phyloP scores from a whole-genome alignment of 1,140 invertebrate genomes.

The Pseudomyrmex concolor region DNA sequence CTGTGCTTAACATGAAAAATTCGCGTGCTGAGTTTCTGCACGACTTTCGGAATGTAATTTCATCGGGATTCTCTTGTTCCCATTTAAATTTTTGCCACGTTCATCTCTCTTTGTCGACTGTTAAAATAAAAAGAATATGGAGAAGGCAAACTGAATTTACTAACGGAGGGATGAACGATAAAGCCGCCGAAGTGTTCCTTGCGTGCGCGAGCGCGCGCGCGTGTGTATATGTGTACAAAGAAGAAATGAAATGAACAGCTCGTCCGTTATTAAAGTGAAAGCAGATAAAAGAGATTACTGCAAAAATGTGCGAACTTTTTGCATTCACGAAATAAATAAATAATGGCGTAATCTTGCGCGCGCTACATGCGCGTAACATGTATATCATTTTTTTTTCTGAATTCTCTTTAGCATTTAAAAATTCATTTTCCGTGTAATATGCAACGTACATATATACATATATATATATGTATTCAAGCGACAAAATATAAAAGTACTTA shows the following conservation, averaged over 20 bases:
- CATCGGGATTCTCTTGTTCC: constrained; percentile 21
- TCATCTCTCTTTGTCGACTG: constrained; percentile 42
- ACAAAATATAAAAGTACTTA: too few relatives aligned
- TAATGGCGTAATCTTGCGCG: not conserved
- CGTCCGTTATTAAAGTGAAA: constrained; percentile 33
- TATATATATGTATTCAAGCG: not conserved
- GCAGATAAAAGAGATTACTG: constrained; percentile 15
- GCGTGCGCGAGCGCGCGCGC: not conserved
- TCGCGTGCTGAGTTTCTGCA: not conserved
- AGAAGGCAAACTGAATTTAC: constrained; percentile 6
- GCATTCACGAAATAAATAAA: constrained; percentile 5
- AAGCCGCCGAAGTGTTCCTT: constrained; percentile 39
- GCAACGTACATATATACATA: not conserved
- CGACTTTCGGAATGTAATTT: constrained; percentile 29
- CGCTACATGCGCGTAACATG: not conserved
- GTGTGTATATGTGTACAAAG: constrained; percentile 38
- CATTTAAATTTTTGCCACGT: constrained; percentile 46
- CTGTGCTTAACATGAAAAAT: constrained; percentile 32
- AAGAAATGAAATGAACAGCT: constrained; percentile 52
- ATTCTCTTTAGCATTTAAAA: constrained; percentile 20
- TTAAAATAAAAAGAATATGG: constrained; percentile 7
- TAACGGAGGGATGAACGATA: constrained; percentile 52
- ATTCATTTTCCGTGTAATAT: not conserved
- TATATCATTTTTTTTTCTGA: not conserved
- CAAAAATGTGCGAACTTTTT: constrained; percentile 29